Evolutionary conservation across 2,797 vertebrate genomes (phyloP), one percentile per base, ranked within the genome.

Genomic region (Catamblyrhynchus diadema): DNA sequence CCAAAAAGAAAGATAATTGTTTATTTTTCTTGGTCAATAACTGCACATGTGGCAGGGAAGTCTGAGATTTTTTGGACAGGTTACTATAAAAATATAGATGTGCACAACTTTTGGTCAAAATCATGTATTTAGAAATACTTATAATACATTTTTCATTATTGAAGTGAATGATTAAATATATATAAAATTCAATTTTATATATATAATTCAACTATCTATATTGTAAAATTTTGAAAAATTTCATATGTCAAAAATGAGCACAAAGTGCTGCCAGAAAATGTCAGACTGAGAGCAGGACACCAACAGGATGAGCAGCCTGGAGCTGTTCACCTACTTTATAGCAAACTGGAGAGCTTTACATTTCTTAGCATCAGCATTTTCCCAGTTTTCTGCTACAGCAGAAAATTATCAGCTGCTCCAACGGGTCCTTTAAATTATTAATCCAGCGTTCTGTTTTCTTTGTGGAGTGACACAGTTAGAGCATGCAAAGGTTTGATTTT

Each of bases 381-480:
- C 27, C 30, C 17, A 37, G 8, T 33, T 6, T 39, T 73, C 45
- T 62, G 14, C 25, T 80, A 28, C 78, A 81, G 67, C 28, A 80
- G 20, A 93, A 94, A 71, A 64, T 82, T 82, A 84, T 88, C 90
- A 86, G 50, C 15, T 81, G 18, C 15, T 60, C 6, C 3, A 87
- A 65, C 8, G 30, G 5, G 14, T 67, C 42, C 19, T 80, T 75
- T 80, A 80, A 95, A 64, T 80, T 73, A 86, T 91, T 95, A 93
- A 87, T 71, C 81, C 42, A 71, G 30, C 14, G 13, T 12, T 32
- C n/a, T 51, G 6, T 64, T 86, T 70, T 41, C 27, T 71, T 73
- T 75, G 16, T 35, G 41, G 80, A 89, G 50, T 50, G 50, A 41
- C 60, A 30, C 0, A 0, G 14, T 15, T 53, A 65, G 32, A 47